Evolutionary conservation across 2,888 invertebrate species (phyloP).

Genomic region (Listrodromus nycthemerus): DNA sequence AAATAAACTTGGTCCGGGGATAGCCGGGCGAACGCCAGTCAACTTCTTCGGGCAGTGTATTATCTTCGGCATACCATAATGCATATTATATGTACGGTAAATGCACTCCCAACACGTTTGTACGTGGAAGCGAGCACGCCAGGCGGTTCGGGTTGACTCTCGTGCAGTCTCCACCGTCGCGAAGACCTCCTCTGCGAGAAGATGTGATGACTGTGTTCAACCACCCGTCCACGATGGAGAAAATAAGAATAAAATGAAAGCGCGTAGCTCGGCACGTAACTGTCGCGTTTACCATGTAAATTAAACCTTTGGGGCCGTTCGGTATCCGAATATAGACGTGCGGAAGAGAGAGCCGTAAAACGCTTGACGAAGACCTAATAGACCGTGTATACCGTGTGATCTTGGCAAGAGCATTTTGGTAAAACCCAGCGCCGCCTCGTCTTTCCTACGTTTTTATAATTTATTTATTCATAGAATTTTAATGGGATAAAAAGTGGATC

Average conservation of each 20-base stretch:
- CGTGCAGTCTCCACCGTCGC: constrained; percentile 31
- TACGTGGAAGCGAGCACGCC: background rate
- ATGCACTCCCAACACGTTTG: constrained; percentile 9
- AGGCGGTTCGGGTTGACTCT: background rate
- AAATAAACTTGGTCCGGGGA: constrained; percentile 75
- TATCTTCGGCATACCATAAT: constrained; percentile 75
- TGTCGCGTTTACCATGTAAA: constrained; percentile 46
- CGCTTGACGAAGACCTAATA: constrained; percentile 30
- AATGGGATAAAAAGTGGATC: background rate
- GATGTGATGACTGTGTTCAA: constrained; percentile 72
- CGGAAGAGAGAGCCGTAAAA: constrained; percentile 35
- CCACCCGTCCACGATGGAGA: constrained; percentile 40
- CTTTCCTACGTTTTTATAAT: background rate
- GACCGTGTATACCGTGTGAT: constrained; percentile 6
- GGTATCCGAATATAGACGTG: constrained; percentile 42
- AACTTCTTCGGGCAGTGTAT: constrained; percentile 74
- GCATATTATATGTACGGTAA: constrained; percentile 72
- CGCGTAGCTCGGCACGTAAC: background rate
- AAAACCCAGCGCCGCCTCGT: constrained; percentile 24
- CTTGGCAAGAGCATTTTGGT: constrained; percentile 35
- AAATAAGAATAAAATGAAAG: background rate
- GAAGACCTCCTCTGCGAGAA: constrained; percentile 53
- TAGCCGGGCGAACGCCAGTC: constrained; percentile 32
- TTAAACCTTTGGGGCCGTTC: constrained; percentile 29
- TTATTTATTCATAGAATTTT: background rate